phyloP scores from a whole-genome alignment of 2,113 vertebrate species.

The Ancistrus triradiatus region DNA sequence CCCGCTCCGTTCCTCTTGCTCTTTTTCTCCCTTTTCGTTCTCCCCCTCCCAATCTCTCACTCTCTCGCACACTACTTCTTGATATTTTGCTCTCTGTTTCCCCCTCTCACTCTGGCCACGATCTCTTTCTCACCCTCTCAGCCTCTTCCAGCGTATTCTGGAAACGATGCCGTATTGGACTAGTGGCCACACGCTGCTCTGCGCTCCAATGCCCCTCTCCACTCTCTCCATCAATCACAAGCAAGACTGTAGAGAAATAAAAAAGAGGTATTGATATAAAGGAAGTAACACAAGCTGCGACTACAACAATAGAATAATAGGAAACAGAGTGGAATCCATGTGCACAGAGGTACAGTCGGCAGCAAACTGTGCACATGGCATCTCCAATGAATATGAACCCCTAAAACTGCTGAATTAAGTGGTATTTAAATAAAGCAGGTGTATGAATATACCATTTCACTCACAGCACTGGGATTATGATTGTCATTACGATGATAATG shows the following conservation, averaged over 20 bases:
- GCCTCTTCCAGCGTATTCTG: slow-evolving; percentile 40
- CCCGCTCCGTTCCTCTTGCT: slow-evolving; percentile 47
- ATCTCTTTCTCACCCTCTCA: slow-evolving; percentile 51
- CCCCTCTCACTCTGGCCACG: slow-evolving; percentile 51
- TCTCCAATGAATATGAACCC: slow-evolving; percentile 45
- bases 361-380: slow-evolving; percentile 49
- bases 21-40: slow-evolving; percentile 42
- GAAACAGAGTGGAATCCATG: too few relatives aligned
- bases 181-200: slow-evolving; percentile 71
- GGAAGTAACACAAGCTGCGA: slow-evolving; percentile 21
- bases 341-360: slow-evolving; percentile 52
- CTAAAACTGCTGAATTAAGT: slow-evolving; percentile 46
- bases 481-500: slow-evolving; percentile 46
- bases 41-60: slow-evolving; percentile 12
- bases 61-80: neutral
- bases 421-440: slow-evolving; percentile 49
- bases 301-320: slow-evolving; percentile 35
- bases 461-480: slow-evolving; percentile 46
- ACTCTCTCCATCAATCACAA: slow-evolving; percentile 75
- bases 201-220: slow-evolving; percentile 70
- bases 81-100: neutral
- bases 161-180: slow-evolving; percentile 66
- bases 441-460: slow-evolving; percentile 49
- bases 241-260: slow-evolving; percentile 44
- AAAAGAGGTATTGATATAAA: slow-evolving; percentile 55